Percentiles rank a stretch among this genome's conserved stretches.
These are phyloP conservation scores for Papilio demoleus DNA, from an alignment of 2,888 invertebrate species.

Conservation along the genomic window DNA sequence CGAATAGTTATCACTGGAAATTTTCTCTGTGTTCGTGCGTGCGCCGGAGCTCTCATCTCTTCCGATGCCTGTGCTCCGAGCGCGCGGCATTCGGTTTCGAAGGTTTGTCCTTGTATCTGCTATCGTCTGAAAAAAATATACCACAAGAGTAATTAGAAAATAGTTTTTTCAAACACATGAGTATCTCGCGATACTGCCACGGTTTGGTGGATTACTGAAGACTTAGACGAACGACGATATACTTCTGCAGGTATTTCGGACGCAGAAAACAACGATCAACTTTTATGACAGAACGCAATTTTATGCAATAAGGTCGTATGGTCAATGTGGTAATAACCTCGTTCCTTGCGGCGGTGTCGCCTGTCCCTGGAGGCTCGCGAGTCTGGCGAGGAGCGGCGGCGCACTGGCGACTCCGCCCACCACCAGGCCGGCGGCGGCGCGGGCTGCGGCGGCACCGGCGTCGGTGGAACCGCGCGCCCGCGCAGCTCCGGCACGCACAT, in stretches of 20 bases:
- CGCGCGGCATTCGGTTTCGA: conserved; percentile 68
- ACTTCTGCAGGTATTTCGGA: no score
- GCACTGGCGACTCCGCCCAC: conserved; percentile 50
- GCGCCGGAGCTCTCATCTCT: conserved; percentile 72
- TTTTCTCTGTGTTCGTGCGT: conserved; percentile 20
- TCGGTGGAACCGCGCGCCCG: no score
- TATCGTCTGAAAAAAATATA: conserved; percentile 60
- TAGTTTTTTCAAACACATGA: no score
- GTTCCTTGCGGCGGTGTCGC: conserved; percentile 60
- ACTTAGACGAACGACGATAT: no score
- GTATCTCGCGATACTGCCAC: no score
- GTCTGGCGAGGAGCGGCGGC: conserved; percentile 73
- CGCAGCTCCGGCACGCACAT: no score
- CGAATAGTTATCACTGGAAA: conserved; percentile 20
- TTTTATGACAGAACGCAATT: no score
- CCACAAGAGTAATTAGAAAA: not conserved
- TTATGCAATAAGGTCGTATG: no score
- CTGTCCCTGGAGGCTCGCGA: conserved; percentile 64
- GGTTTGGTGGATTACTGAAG: no score
- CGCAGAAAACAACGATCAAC: no score
- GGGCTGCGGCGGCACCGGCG: no score
- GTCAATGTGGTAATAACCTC: conserved; percentile 50
- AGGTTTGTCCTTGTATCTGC: conserved; percentile 71
- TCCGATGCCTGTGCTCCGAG: conserved; percentile 74
- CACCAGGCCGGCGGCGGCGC: conserved; percentile 63